Evolutionary conservation across 2,888 invertebrate genomes (phyloP).

Genomic region (Athalia cordata): DNA sequence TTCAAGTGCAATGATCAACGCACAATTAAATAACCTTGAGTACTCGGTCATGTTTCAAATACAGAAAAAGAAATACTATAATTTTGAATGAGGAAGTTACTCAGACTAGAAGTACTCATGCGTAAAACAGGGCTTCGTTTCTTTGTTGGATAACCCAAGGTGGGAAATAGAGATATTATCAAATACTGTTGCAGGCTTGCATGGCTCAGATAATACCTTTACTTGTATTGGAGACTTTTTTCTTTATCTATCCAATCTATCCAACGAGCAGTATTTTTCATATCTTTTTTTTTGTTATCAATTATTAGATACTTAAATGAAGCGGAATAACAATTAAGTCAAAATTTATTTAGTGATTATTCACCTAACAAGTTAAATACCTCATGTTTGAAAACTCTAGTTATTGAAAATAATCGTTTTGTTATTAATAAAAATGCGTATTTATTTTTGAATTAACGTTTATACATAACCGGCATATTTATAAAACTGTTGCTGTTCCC

Average conservation of each 20-base stretch:
- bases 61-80: neutral
- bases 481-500: neutral
- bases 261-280: no score
- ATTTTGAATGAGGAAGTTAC: conserved; percentile 20
- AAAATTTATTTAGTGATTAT: conserved; percentile 26
- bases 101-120: conserved; percentile 19
- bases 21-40: neutral
- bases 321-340: conserved; percentile 11
- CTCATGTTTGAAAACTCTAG: neutral
- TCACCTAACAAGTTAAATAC: conserved; percentile 4
- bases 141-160: conserved; percentile 4
- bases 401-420: neutral
- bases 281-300: neutral
- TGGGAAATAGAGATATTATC: conserved; percentile 2
- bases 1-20: neutral
- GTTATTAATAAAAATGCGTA: neutral
- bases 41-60: neutral
- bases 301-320: neutral
- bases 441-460: neutral
- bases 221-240: neutral
- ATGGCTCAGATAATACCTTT: conserved; percentile 2
- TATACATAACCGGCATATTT: neutral
- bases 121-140: conserved; percentile 30
- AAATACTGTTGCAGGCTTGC: neutral
- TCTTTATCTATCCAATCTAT: no score